These are phyloP conservation scores for Parauchenoglanis ngamensis DNA, from an alignment of 2,797 vertebrate species.

Conservation along the genomic window DNA sequence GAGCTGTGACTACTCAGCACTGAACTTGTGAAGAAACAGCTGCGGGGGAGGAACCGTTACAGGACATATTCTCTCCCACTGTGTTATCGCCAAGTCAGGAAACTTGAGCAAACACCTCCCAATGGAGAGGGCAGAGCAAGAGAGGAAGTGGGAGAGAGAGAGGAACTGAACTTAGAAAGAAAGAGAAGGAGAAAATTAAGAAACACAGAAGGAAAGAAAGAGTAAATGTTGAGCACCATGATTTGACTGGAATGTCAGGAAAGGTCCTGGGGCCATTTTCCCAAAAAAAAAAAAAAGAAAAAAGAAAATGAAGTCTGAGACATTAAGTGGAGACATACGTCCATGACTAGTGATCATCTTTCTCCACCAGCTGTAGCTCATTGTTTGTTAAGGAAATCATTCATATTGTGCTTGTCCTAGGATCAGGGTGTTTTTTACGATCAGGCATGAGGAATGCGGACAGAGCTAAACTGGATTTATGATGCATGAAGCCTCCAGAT, in stretches of 20 bases:
- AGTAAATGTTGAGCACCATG: neutral
- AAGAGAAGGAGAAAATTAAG: neutral
- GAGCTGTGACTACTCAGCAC: slow-evolving; percentile 28
- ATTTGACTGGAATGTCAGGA: neutral
- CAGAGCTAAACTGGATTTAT: slow-evolving; percentile 41
- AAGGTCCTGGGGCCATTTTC: neutral
- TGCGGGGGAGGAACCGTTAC: slow-evolving; percentile 40
- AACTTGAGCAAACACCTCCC: slow-evolving; percentile 48
- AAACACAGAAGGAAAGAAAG: neutral
- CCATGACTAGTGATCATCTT: neutral
- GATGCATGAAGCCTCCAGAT: slow-evolving; percentile 17
- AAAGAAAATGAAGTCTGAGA: neutral
- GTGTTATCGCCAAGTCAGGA: slow-evolving; percentile 55
- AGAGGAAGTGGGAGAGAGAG: neutral
- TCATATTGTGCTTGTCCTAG: neutral
- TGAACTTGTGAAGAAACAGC: slow-evolving; percentile 45
- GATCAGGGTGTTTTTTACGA: slow-evolving; percentile 27
- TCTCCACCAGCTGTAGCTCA: neutral
- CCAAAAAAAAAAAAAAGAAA: neutral
- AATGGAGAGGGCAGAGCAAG: slow-evolving; percentile 4
- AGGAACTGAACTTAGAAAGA: neutral
- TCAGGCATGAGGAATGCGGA: slow-evolving; percentile 22
- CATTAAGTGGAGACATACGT: neutral
- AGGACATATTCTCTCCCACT: slow-evolving; percentile 31
- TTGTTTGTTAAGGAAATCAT: slow-evolving; percentile 15